Conservation (phyloP, 2,113 vertebrate species). For the Chaetura pelagica region DNA sequence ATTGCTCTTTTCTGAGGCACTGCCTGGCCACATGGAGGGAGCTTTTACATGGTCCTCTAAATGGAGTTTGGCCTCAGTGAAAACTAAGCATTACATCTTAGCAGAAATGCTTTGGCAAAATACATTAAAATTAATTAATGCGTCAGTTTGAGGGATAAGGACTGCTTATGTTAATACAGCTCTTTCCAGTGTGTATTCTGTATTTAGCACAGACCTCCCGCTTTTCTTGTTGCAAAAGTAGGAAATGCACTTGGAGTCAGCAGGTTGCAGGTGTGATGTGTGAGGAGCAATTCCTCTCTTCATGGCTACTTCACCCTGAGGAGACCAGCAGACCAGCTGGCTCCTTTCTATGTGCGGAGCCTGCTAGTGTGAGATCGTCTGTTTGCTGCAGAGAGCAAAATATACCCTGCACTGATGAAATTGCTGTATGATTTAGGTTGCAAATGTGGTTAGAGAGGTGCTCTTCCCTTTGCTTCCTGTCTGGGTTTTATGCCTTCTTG, state of each 20-base stretch:
- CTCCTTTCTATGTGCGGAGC: neutral
- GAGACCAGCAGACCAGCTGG: neutral
- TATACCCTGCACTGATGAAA: rapidly evolving
- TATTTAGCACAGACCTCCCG: neutral
- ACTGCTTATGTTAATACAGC: neutral
- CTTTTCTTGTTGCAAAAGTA: neutral
- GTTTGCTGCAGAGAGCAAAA: neutral
- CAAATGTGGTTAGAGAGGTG: neutral
- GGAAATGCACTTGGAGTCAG: neutral
- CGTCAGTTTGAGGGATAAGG: neutral
- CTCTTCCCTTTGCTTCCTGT: neutral
- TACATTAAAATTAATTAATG: neutral
- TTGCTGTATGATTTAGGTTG: neutral
- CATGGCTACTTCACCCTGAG: neutral
- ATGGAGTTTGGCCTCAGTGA: neutral
- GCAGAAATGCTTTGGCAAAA: neutral
- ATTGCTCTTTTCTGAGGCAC: neutral
- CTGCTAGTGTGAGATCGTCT: neutral
- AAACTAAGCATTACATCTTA: neutral
- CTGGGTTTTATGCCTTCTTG: neutral
- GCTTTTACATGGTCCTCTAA: neutral
- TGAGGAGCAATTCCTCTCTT: neutral
- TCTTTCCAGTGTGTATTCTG: neutral
- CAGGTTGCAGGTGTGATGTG: neutral
- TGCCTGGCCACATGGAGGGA: neutral